phyloP scores from a whole-genome alignment of 2,888 invertebrate genomes.

The Tachina fera region DNA sequence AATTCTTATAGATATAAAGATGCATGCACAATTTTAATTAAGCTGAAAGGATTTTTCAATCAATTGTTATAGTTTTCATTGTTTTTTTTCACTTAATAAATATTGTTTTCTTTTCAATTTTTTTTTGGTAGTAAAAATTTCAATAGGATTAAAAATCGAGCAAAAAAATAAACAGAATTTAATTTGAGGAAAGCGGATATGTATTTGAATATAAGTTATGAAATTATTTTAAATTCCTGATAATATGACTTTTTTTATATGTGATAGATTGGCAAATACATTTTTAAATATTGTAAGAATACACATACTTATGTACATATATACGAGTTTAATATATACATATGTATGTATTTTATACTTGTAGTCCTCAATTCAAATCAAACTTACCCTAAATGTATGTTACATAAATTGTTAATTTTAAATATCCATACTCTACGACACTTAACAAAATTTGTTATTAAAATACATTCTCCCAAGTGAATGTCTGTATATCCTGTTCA shows the following conservation, averaged over 20 bases:
- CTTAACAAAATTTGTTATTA: constrained; percentile 25
- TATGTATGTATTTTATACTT: too few species aligned
- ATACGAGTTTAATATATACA: too few species aligned
- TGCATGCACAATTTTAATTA: constrained; percentile 54
- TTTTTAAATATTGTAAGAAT: neutral
- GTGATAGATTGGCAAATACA: neutral
- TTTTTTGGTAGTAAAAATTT: constrained; percentile 22
- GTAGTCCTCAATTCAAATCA: neutral
- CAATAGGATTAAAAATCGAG: constrained; percentile 36
- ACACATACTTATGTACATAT: too few species aligned
- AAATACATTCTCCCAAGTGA: neutral
- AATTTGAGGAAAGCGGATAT: neutral
- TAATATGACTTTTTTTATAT: neutral
- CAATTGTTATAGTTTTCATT: constrained; percentile 47
- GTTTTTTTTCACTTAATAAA: constrained; percentile 21
- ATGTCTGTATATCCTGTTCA: neutral
- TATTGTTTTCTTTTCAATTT: constrained; percentile 10
- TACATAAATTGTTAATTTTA: neutral
- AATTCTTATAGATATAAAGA: neutral
- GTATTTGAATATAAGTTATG: neutral
- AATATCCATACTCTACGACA: neutral
- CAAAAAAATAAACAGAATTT: neutral
- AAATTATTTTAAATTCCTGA: neutral
- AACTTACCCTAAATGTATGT: constrained; percentile 1
- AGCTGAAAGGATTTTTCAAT: constrained; percentile 66